Percentiles rank a stretch among this genome's conserved stretches.
Conservation (phyloP, 2,797 vertebrate species). For the Oceanodroma leucorhoa region DNA sequence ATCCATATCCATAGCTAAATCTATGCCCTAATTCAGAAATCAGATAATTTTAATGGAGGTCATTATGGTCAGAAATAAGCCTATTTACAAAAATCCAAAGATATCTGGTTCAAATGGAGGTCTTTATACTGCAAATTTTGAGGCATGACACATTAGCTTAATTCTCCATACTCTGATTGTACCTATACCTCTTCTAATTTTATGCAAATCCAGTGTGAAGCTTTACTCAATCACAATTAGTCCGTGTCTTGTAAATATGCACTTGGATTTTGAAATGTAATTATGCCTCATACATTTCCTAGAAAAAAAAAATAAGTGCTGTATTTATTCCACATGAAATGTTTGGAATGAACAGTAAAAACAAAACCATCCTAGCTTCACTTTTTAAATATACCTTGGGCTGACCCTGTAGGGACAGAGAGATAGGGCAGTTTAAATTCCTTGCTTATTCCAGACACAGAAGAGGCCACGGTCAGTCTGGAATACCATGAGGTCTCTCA, state of each 20-base stretch:
- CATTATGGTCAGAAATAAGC: neutral
- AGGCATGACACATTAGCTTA: neutral
- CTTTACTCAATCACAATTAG: neutral
- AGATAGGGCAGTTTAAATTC: neutral
- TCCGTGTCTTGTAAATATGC: neutral
- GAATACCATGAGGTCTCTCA: neutral
- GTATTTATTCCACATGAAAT: neutral
- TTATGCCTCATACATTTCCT: neutral
- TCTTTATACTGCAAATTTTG: neutral
- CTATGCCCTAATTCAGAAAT: neutral
- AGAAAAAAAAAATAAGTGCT: neutral
- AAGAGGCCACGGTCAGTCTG: neutral
- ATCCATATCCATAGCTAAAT: neutral
- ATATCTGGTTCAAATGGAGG: neutral
- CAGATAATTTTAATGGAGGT: neutral
- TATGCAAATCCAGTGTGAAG: neutral
- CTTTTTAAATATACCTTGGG: neutral
- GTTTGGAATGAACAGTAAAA: neutral
- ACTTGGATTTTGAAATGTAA: neutral
- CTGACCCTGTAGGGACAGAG: neutral
- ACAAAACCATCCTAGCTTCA: neutral
- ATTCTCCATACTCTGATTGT: neutral
- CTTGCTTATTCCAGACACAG: neutral
- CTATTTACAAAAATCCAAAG: neutral
- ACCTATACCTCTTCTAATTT: neutral